These are phyloP conservation scores for Suricata suricatta DNA, from an alignment of 2,113 vertebrate genomes.

Conservation along the genomic window DNA sequence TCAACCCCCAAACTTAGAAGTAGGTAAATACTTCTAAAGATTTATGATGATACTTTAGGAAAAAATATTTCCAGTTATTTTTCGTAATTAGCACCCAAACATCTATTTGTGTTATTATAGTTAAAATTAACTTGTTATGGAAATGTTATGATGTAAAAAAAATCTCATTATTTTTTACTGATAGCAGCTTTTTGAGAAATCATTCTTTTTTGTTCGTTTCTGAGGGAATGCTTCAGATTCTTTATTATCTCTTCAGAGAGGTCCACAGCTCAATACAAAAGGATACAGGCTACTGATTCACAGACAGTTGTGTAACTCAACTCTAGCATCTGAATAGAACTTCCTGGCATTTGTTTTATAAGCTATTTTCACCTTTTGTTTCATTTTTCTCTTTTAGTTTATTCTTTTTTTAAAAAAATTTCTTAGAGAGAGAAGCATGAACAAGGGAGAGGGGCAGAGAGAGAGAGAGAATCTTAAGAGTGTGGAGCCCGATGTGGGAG, in stretches of 20 bases:
- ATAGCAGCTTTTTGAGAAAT: not conserved
- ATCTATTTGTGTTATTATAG: not conserved
- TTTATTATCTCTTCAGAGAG: not conserved
- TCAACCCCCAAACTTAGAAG: no score
- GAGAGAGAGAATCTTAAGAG: no score
- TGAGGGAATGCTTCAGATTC: not conserved
- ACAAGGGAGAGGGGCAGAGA: no score
- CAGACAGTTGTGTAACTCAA: not conserved
- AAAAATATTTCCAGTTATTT: constrained; percentile 3
- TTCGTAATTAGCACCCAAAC: not conserved
- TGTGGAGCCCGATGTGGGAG: no score
- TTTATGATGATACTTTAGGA: not conserved
- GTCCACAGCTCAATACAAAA: not conserved
- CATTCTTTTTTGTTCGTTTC: not conserved
- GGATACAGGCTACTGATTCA: not conserved
- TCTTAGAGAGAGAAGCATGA: no score
- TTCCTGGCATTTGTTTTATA: not conserved
- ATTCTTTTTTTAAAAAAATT: no score
- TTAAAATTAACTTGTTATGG: not conserved
- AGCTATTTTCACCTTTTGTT: not conserved
- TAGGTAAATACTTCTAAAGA: not conserved
- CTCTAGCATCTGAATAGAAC: not conserved
- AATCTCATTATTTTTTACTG: not conserved
- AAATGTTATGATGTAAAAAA: not conserved
- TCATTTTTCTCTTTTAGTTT: not conserved